A percentile compares a stretch with the other conserved stretches of the same genome.
Evolutionary conservation across 2,113 vertebrate species (phyloP).

Genomic region (Spheniscus mendiculus): DNA sequence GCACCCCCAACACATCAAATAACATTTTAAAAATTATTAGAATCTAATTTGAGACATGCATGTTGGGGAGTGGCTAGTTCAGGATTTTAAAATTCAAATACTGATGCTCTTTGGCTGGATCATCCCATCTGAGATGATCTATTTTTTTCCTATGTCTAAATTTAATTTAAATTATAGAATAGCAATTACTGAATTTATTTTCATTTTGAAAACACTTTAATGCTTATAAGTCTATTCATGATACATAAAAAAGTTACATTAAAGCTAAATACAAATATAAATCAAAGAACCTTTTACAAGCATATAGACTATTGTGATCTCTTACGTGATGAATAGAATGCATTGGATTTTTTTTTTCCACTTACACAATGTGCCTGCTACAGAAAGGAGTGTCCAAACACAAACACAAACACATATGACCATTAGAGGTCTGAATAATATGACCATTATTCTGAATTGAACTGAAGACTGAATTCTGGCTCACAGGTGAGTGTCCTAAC

Average conservation of each 20-base stretch:
- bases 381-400: not conserved
- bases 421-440: too few species aligned
- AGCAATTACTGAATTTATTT: not conserved
- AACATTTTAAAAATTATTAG: not conserved
- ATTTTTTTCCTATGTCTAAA: not conserved
- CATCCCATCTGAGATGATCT: not conserved
- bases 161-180: not conserved
- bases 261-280: not conserved
- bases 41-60: accelerated
- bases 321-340: not conserved
- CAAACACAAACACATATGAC: too few species aligned
- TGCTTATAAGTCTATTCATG: not conserved
- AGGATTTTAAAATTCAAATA: not conserved
- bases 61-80: not conserved
- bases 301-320: not conserved
- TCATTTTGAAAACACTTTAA: not conserved
- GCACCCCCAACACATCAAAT: not conserved
- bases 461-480: too few species aligned
- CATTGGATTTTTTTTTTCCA: not conserved
- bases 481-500: not conserved
- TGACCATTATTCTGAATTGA: too few species aligned
- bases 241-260: not conserved
- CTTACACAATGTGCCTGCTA: not conserved
- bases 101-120: not conserved
- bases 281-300: not conserved